Evolutionary conservation across 2,113 vertebrate species (phyloP).

Genomic region (Rhinopomastus cyanomelas): DNA sequence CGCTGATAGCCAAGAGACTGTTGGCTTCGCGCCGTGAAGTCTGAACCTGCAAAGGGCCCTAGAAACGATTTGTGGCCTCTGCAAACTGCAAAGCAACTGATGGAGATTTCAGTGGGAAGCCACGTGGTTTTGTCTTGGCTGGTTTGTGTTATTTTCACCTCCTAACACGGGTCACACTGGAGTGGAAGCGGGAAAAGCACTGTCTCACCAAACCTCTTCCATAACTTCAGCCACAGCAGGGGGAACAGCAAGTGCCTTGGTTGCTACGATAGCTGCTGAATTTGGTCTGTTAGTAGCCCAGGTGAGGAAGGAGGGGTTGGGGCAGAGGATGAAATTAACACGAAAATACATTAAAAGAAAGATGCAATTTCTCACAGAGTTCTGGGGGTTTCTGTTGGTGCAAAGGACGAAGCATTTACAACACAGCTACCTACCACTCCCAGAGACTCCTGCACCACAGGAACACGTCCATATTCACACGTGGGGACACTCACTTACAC

Average conservation of each 20-base stretch:
- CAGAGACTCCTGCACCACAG: conserved; percentile 19
- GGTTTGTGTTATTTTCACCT: background rate
- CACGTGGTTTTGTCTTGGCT: accelerated
- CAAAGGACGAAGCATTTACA: background rate
- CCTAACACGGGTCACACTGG: accelerated
- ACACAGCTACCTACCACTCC: background rate
- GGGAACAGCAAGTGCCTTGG: background rate
- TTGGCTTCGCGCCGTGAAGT: background rate
- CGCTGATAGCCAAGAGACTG: accelerated
- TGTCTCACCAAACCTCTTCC: background rate
- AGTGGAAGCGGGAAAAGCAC: background rate
- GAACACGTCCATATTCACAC: background rate
- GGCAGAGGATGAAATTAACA: background rate
- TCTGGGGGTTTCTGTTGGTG: background rate
- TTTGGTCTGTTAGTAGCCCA: background rate
- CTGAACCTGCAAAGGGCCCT: background rate
- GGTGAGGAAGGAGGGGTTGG: background rate
- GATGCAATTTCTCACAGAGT: background rate
- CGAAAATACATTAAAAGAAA: background rate
- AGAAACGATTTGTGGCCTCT: background rate
- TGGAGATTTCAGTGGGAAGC: background rate
- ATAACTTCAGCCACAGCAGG: background rate
- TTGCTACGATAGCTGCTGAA: background rate
- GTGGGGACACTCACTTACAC: background rate
- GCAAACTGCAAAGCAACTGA: background rate